Percentiles rank a stretch among this genome's conserved stretches.
These are phyloP conservation scores for Pituophis catenifer DNA, from an alignment of 2,113 vertebrate species.

Conservation along the genomic window DNA sequence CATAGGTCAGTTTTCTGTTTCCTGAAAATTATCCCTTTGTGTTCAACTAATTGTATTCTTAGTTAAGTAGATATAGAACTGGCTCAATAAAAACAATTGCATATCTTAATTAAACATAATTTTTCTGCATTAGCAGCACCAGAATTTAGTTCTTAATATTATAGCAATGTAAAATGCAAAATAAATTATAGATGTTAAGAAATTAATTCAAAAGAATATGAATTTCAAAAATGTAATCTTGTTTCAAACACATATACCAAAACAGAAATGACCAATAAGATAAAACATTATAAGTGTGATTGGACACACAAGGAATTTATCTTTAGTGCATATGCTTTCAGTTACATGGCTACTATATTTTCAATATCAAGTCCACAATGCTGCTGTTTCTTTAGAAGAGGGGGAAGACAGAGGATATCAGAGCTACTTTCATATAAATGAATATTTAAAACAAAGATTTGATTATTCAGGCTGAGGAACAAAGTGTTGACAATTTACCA, in stretches of 20 bases:
- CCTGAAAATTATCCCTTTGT: neutral
- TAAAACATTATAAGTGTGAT: neutral
- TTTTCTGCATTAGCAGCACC: neutral
- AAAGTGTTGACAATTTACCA: neutral
- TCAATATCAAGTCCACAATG: neutral
- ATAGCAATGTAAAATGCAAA: neutral
- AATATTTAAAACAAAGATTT: neutral
- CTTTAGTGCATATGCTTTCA: neutral
- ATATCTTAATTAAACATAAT: neutral
- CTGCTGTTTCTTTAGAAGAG: neutral
- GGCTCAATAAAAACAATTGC: neutral
- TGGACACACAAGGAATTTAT: too few species aligned
- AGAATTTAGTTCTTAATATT: neutral
- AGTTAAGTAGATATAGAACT: neutral
- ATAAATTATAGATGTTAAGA: neutral
- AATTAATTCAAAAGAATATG: neutral
- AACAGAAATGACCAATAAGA: neutral
- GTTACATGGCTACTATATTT: neutral
- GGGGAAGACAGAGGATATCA: neutral
- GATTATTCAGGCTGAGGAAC: neutral
- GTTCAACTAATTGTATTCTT: neutral
- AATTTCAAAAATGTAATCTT: neutral
- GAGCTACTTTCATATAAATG: neutral
- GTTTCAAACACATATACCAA: fast-evolving
- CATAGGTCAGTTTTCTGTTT: neutral